These are phyloP conservation scores for Holothuria scabra DNA, from an alignment of 53 echinoderm and acorn worm genomes.

Conservation along the genomic window DNA sequence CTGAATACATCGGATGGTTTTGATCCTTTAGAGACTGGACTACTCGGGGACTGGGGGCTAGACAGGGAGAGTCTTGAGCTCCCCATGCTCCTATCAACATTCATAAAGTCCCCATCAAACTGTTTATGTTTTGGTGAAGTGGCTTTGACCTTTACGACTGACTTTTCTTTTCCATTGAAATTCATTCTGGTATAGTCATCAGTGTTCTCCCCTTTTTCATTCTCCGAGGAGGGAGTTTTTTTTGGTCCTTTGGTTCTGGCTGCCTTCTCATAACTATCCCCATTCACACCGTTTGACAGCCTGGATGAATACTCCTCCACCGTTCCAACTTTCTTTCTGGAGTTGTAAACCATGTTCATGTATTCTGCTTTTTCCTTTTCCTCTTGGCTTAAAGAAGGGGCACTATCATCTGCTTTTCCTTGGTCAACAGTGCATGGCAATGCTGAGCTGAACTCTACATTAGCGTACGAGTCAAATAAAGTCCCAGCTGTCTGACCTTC, in stretches of 20 bases:
- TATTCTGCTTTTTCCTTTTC: slow-evolving; percentile 13
- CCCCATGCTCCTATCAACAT: slow-evolving; percentile 63
- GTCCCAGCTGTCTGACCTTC: neutral
- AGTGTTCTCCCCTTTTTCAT: neutral
- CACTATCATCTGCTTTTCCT: neutral
- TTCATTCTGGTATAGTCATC: slow-evolving; percentile 16
- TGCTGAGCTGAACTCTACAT: slow-evolving; percentile 32
- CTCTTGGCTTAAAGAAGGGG: no score
- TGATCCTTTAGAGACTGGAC: slow-evolving; percentile 14
- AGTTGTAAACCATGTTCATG: slow-evolving; percentile 39
- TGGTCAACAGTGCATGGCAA: neutral
- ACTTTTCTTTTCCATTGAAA: slow-evolving; percentile 1
- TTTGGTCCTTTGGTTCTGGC: neutral
- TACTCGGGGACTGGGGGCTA: slow-evolving; percentile 55
- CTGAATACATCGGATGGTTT: slow-evolving; percentile 33
- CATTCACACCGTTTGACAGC: neutral
- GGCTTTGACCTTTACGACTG: slow-evolving; percentile 5
- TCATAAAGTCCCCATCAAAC: slow-evolving; percentile 67
- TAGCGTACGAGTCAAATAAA: slow-evolving; percentile 6
- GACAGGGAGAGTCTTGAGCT: slow-evolving; percentile 8
- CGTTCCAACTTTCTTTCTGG: neutral
- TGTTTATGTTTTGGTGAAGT: slow-evolving; percentile 18
- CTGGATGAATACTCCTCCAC: neutral
- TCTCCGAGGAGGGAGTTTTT: neutral
- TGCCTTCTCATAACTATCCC: neutral